Evolutionary conservation across 2,888 invertebrate species (phyloP).

Genomic region (Acanthosepion pharaonis): DNA sequence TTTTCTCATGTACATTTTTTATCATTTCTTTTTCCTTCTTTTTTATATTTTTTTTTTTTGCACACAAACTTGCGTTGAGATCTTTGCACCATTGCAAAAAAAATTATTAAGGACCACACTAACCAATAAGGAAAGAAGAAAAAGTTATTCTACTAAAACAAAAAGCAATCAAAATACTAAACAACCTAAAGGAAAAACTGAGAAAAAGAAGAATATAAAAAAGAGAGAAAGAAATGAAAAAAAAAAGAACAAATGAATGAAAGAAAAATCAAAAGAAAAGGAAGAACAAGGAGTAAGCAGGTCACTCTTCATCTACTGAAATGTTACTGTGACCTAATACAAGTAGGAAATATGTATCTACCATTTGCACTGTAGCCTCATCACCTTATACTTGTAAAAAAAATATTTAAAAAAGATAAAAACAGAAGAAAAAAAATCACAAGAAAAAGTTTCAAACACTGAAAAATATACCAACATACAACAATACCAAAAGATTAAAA

Average conservation of each 20-base stretch:
- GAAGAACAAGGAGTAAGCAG: background rate
- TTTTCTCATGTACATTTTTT: slow-evolving; percentile 45
- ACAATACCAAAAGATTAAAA: background rate
- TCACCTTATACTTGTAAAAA: slow-evolving; percentile 38
- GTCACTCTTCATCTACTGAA: slow-evolving; percentile 14
- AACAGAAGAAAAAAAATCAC: background rate
- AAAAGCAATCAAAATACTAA: background rate
- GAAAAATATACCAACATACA: slow-evolving; percentile 20
- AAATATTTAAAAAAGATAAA: background rate
- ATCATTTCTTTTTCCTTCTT: slow-evolving; percentile 33
- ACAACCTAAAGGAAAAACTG: background rate
- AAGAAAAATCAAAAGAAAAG: slow-evolving; percentile 21
- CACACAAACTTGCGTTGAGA: slow-evolving; percentile 36
- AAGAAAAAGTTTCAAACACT: background rate
- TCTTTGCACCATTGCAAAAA: slow-evolving; percentile 39
- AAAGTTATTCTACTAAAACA: background rate
- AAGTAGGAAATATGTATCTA: slow-evolving; percentile 40
- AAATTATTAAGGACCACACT: background rate
- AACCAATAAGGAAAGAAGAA: slow-evolving; percentile 8
- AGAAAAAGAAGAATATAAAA: background rate
- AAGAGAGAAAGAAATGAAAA: background rate
- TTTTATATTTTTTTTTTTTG: background rate
- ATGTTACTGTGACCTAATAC: slow-evolving; percentile 34
- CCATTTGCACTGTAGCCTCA: slow-evolving; percentile 44
- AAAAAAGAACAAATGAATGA: background rate